phyloP scores from a whole-genome alignment of 2,113 vertebrate genomes.

The Murina feae region DNA sequence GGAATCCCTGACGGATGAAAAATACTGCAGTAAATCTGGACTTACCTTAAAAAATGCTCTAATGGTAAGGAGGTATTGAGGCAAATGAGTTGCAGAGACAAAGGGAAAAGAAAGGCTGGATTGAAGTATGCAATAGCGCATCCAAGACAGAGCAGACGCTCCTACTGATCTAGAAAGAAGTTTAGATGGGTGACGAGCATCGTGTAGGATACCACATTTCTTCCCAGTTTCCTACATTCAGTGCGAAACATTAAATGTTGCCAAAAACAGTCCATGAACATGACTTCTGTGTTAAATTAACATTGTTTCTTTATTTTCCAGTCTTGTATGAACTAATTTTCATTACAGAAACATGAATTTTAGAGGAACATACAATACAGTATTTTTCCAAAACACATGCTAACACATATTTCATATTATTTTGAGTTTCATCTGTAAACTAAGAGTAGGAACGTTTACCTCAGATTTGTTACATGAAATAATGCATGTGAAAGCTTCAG shows the following conservation, averaged over 20 bases:
- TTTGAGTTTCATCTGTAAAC: not conserved
- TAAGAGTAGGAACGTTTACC: not conserved
- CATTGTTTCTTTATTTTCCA: not conserved
- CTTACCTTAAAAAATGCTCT: not conserved
- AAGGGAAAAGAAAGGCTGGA: not conserved
- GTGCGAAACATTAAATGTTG: not conserved
- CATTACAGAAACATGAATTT: not conserved
- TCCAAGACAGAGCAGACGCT: not conserved
- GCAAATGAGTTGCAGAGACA: not conserved
- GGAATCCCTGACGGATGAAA: not conserved
- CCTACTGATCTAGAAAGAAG: not conserved
- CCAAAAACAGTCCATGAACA: not conserved
- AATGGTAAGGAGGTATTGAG: not conserved
- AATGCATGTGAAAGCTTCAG: not conserved
- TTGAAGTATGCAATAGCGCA: rapidly evolving
- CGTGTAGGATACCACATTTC: not conserved
- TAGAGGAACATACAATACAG: not conserved
- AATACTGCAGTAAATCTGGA: not conserved
- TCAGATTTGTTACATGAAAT: not conserved
- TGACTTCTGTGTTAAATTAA: not conserved
- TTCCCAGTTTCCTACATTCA: not conserved
- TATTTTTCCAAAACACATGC: not conserved
- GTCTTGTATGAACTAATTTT: not conserved
- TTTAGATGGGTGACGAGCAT: not conserved
- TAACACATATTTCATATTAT: not conserved